Base-by-base conservation (phyloP, 2,113 vertebrate species). In the Charadrius vociferus region DNA sequence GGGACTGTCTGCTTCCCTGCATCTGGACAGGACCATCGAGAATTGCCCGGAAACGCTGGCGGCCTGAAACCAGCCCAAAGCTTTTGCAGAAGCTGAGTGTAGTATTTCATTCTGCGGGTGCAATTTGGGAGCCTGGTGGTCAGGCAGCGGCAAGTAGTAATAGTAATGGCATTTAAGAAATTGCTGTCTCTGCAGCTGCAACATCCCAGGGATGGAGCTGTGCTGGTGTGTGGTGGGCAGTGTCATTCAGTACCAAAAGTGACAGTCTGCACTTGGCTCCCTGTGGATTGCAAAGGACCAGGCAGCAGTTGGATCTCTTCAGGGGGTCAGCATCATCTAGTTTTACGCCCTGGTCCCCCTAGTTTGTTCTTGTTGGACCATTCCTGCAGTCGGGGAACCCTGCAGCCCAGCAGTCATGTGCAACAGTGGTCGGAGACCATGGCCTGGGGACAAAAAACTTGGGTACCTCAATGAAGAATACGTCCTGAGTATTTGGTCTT, bases 341-440 rank as follows among this genome's bases (percentile, higher is more conserved):
- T 41, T 85, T 55, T 36, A 17, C 39, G 62, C 36, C 12, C 47
- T 63, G 30, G 39, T 81, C 5, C 21, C 49, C 20, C 7, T 0
- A 5, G 13, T 22, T 39, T 14, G 10, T 18, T 58, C 41, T 45
- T 66, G 11, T 45, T 13, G 21, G 41, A 14, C 14, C 9, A 2
- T 14, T 56, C 12, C 7, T 49, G 24, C 41, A 34, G 37, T 1
- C 47, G 36, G 43, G 36, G 41, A 4, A 23, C 12, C 23, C 41
- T 70, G 66, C 53, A 75, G 58, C 55, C 55, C 37, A 50, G 29
- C 29, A 34, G 32, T 17, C 22, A 0, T 2, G 41, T 27, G 23
- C 12, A 45, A 47, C 53, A 29, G 10, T 0, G 1, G 36, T 8
- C 58, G 70, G 45, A 41, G 41, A 52, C 16, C 0, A 0, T 2